Evolutionary conservation across 2,113 vertebrate species (phyloP).

Genomic region (Gracilinanus agilis): DNA sequence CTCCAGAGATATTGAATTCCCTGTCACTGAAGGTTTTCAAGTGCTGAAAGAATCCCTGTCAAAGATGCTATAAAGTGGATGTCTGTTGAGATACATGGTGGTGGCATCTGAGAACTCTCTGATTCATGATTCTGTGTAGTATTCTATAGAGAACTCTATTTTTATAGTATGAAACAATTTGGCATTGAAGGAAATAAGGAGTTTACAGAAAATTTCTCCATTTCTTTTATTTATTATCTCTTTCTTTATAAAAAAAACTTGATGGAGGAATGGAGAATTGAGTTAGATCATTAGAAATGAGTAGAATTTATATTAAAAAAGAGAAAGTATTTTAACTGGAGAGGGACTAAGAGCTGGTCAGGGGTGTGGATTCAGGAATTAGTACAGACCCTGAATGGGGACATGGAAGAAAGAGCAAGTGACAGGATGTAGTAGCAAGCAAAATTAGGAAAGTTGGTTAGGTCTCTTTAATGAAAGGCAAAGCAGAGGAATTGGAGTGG

Average conservation of each 20-base stretch:
- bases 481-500: no score
- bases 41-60: not conserved
- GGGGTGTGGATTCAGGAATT: no score
- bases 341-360: not conserved
- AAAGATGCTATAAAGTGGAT: not conserved
- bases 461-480: no score
- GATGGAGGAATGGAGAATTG: not conserved
- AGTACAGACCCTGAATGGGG: no score
- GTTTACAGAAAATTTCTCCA: not conserved
- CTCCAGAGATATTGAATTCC: not conserved
- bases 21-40: not conserved
- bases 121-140: not conserved
- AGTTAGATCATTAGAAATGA: not conserved
- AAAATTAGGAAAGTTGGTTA: no score
- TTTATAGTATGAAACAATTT: not conserved
- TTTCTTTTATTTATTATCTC: no score
- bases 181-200: not conserved
- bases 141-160: not conserved
- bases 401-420: no score
- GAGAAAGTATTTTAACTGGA: not conserved
- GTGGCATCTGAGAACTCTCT: not conserved
- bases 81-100: not conserved
- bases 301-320: not conserved
- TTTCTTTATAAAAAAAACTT: not conserved
- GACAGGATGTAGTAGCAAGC: no score